Percentiles rank a stretch among this genome's conserved stretches.
Evolutionary conservation across 2,888 invertebrate genomes (phyloP).

Genomic region (Latrodectus elegans): DNA sequence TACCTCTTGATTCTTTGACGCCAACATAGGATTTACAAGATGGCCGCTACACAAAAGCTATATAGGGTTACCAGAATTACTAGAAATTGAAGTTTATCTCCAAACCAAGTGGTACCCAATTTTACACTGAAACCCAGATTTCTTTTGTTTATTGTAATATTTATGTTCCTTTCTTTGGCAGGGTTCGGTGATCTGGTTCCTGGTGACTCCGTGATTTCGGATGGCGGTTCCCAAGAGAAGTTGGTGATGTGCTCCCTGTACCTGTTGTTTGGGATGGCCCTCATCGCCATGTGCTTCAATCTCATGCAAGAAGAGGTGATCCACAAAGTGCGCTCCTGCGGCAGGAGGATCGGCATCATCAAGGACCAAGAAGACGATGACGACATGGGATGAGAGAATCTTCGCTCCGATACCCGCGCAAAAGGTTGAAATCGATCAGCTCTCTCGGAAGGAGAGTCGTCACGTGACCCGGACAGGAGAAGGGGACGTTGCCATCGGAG

Average conservation of each 20-base stretch:
- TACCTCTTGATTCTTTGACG: too few relatives aligned
- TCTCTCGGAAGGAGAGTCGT: conserved; percentile 9
- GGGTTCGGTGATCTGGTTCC: conserved; percentile 92
- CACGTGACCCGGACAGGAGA: too few relatives aligned
- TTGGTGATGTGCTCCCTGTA: conserved; percentile 84
- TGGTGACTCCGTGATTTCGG: conserved; percentile 76
- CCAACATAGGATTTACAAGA: too few relatives aligned
- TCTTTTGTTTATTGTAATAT: neutral
- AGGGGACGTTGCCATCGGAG: too few relatives aligned
- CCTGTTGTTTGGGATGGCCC: conserved; percentile 90
- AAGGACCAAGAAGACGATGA: conserved; percentile 67
- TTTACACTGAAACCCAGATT: neutral
- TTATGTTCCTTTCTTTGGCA: neutral
- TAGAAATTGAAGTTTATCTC: neutral
- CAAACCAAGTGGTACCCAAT: neutral
- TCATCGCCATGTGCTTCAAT: conserved; percentile 96
- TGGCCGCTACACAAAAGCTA: neutral
- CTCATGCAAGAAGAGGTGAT: conserved; percentile 95
- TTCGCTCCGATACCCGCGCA: neutral
- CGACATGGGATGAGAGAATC: conserved; percentile 61
- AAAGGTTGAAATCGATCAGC: neutral
- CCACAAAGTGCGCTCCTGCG: conserved; percentile 85
- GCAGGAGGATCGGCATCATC: conserved; percentile 73
- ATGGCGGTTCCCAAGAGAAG: conserved; percentile 72
- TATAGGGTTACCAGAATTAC: neutral